phyloP scores from a whole-genome alignment of 2,888 invertebrate genomes.

The Orchesella flavescens region DNA sequence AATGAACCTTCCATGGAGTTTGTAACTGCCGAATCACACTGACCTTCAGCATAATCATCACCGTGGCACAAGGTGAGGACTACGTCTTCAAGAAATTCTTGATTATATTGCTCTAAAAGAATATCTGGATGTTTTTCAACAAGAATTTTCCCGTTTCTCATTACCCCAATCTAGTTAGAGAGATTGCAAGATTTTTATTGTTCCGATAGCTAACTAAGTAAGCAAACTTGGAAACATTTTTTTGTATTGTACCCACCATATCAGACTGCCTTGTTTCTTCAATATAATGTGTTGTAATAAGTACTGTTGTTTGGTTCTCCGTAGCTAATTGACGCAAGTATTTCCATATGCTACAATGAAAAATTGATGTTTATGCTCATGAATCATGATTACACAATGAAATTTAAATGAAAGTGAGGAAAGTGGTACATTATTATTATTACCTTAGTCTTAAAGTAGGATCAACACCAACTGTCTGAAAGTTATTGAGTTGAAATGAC shows the following conservation, averaged over 20 bases:
- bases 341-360: slow-evolving; percentile 85
- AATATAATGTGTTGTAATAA: slow-evolving; percentile 96
- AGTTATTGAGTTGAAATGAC: not conserved
- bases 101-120: slow-evolving; percentile 28
- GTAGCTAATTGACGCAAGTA: slow-evolving; percentile 92
- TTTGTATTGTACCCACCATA: slow-evolving; percentile 78
- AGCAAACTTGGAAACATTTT: not conserved
- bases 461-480: slow-evolving; percentile 88
- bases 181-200: not conserved
- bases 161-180: slow-evolving; percentile 24
- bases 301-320: slow-evolving; percentile 92
- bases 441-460: slow-evolving; percentile 89
- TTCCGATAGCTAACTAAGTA: no score
- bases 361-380: not conserved
- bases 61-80: slow-evolving; percentile 49
- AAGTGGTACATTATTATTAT: slow-evolving; percentile 58
- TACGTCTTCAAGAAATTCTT: slow-evolving; percentile 47
- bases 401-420: no score
- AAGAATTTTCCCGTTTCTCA: slow-evolving; percentile 52
- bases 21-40: not conserved
- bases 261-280: slow-evolving; percentile 95
- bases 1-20: not conserved
- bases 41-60: slow-evolving; percentile 13
- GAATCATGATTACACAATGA: no score
- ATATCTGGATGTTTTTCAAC: slow-evolving; percentile 44